Evolutionary conservation across 2,113 vertebrate species (phyloP).

Genomic region (Brienomyrus longianalis): DNA sequence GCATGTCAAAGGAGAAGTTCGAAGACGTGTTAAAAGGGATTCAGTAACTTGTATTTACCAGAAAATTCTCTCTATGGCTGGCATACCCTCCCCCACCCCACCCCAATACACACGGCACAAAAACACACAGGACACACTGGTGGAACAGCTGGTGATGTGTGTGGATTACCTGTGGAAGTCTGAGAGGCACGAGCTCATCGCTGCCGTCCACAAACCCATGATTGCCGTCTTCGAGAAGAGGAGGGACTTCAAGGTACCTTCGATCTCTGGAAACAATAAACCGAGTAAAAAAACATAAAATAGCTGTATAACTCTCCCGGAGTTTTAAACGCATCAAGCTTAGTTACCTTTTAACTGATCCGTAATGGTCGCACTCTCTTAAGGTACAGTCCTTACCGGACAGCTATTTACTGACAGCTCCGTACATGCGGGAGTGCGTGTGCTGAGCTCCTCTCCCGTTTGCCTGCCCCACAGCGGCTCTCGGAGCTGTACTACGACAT

Average conservation of each 20-base stretch:
- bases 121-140: slow-evolving; percentile 73
- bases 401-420: background rate
- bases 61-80: background rate
- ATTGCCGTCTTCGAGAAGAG: slow-evolving; percentile 95
- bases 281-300: background rate
- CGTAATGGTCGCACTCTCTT: background rate
- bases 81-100: background rate
- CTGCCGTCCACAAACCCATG: slow-evolving; percentile 94
- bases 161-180: slow-evolving; percentile 97
- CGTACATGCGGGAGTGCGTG: no score
- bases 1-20: background rate
- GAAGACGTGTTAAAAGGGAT: background rate
- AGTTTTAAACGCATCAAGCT: background rate
- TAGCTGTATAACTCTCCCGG: background rate
- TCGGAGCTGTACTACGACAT: slow-evolving; percentile 96
- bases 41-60: background rate
- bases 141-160: slow-evolving; percentile 89
- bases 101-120: no score
- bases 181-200: slow-evolving; percentile 89
- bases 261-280: background rate
- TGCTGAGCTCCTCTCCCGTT: background rate
- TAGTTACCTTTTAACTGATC: background rate
- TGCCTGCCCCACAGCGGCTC: slow-evolving; percentile 61
- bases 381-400: background rate
- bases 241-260: slow-evolving; percentile 84